A percentile compares a stretch with the other conserved stretches of the same genome.
Evolutionary conservation across 2,888 invertebrate genomes (phyloP).

Genomic region (Listrodromus nycthemerus): DNA sequence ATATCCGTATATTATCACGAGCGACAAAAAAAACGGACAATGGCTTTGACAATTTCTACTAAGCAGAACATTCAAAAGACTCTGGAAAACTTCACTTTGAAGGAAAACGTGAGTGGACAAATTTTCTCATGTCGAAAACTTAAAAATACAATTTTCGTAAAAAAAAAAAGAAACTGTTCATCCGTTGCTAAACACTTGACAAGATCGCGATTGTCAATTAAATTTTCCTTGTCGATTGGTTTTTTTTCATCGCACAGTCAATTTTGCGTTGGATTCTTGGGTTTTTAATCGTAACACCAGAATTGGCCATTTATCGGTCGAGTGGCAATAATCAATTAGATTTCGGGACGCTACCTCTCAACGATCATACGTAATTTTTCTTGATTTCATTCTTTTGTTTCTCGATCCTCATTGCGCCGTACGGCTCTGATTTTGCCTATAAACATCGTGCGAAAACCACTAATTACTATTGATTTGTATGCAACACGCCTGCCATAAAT

Average conservation of each 20-base stretch:
- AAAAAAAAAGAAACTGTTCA: neutral
- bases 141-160: conserved; percentile 32
- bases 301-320: neutral
- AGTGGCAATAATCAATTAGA: neutral
- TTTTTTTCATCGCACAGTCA: conserved; percentile 26
- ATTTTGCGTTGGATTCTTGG: conserved; percentile 12
- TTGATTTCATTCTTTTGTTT: neutral
- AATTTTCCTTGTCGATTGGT: neutral
- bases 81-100: conserved; percentile 77
- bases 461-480: neutral
- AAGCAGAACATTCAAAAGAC: conserved; percentile 80
- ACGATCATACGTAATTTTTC: neutral
- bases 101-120: conserved; percentile 76
- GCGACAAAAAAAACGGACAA: conserved; percentile 60
- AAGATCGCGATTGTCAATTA: neutral
- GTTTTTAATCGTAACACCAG: neutral
- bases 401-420: neutral
- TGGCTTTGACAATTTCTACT: conserved; percentile 79
- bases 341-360: neutral
- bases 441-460: neutral
- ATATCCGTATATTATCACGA: conserved; percentile 9
- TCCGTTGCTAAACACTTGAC: neutral
- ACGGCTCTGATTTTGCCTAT: neutral
- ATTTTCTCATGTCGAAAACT: conserved; percentile 19
- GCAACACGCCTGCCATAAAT: neutral